A percentile compares a stretch with the other conserved stretches of the same genome.
phyloP scores from a whole-genome alignment of 2,888 invertebrate genomes.

The Cremastinae sp. region DNA sequence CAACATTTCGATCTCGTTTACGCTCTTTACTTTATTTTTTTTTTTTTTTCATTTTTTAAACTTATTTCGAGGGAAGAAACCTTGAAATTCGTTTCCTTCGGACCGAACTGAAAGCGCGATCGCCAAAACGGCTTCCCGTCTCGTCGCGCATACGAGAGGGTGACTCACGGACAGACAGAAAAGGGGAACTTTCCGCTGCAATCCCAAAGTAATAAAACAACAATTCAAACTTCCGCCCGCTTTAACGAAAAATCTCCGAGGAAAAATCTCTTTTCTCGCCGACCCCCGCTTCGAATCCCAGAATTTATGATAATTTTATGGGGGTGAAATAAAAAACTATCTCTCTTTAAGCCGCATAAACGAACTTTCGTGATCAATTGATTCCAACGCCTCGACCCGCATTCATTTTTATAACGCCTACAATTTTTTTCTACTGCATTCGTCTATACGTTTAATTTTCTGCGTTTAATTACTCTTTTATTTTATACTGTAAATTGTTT shows the following conservation, averaged over 20 bases:
- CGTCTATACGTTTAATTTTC: neutral
- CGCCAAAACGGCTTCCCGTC: conserved; percentile 18
- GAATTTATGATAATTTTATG: conserved; percentile 3
- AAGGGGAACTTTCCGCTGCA: neutral
- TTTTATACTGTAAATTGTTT: neutral
- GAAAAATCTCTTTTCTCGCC: neutral
- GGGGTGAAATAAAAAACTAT: neutral
- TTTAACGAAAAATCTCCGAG: conserved; percentile 1
- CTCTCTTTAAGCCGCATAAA: neutral
- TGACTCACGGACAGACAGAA: conserved; percentile 8
- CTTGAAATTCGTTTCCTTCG: conserved; percentile 32
- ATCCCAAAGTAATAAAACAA: conserved; percentile 15
- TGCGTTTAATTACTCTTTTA: neutral
- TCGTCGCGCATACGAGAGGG: neutral
- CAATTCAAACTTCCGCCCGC: conserved; percentile 34
- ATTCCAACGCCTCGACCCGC: neutral
- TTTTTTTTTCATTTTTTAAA: neutral
- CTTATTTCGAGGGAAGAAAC: conserved; percentile 17
- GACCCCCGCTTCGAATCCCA: neutral
- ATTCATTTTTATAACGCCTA: neutral
- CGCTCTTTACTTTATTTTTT: conserved; percentile 17
- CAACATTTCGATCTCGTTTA: conserved; percentile 17
- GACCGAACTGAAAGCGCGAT: conserved; percentile 6
- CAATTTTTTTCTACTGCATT: neutral
- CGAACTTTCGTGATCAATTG: neutral